phyloP scores from a whole-genome alignment of 2,888 invertebrate species.

The Chouioia cunea region DNA sequence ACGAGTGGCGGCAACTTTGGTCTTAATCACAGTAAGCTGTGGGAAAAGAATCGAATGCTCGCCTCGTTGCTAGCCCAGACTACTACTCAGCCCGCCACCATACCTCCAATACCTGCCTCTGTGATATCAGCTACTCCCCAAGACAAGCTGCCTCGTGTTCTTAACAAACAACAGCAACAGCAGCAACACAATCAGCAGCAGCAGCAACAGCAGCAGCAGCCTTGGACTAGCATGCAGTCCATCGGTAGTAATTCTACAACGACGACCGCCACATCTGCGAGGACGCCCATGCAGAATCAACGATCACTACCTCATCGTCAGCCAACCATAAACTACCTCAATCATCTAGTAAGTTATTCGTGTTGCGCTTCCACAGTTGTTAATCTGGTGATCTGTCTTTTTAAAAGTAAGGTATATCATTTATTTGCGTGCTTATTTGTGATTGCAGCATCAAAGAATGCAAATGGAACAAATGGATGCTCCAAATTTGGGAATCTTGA shows the following conservation, averaged over 20 bases:
- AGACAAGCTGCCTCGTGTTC: constrained; percentile 74
- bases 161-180: constrained; percentile 56
- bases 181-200: constrained; percentile 71
- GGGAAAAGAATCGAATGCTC: constrained; percentile 88
- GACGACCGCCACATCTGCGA: constrained; percentile 62
- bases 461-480: constrained; percentile 66
- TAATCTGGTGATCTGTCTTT: too few species aligned
- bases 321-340: constrained; percentile 67
- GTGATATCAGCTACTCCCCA: constrained; percentile 80
- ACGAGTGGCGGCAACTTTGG: constrained; percentile 52
- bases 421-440: constrained; percentile 9
- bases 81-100: constrained; percentile 76
- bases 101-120: constrained; percentile 74
- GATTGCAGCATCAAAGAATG: constrained; percentile 61
- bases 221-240: constrained; percentile 62
- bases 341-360: constrained; percentile 64
- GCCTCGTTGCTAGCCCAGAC: constrained; percentile 85
- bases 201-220: constrained; percentile 64
- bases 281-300: constrained; percentile 65
- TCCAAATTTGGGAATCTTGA: constrained; percentile 66
- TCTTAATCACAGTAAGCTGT: constrained; percentile 74
- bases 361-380: too few species aligned
- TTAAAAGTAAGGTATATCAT: not conserved
- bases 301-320: constrained; percentile 66
- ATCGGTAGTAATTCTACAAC: constrained; percentile 60